Conservation (phyloP, 2,888 invertebrate genomes). For the Hirtodrosophila cameraria region DNA sequence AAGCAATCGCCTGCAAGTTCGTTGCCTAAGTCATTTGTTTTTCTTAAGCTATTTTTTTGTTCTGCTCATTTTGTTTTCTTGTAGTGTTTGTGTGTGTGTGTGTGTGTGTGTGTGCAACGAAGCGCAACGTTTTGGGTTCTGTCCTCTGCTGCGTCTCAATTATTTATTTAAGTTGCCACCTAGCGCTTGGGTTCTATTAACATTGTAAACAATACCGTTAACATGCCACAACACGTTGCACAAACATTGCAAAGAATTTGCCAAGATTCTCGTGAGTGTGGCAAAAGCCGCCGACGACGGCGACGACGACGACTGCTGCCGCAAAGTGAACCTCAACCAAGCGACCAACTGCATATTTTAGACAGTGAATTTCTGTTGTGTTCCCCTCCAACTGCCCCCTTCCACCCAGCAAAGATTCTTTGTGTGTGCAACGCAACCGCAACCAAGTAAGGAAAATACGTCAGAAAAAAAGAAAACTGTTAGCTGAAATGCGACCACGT, state of each 20-base stretch:
- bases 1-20: conserved; percentile 45
- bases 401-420: conserved; percentile 25
- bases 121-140: conserved; percentile 52
- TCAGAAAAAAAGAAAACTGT: conserved; percentile 62
- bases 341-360: conserved; percentile 50
- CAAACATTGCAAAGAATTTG: conserved; percentile 42
- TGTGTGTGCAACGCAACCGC: conserved; percentile 48
- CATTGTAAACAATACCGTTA: conserved; percentile 80
- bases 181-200: conserved; percentile 64
- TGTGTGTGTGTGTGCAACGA: conserved; percentile 49
- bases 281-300: no score
- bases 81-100: conserved; percentile 11
- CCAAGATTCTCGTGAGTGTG: conserved; percentile 24
- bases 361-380: conserved; percentile 23
- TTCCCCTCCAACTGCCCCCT: neutral
- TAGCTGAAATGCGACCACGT: conserved; percentile 54
- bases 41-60: conserved; percentile 8
- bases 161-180: conserved; percentile 76
- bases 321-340: conserved; percentile 20
- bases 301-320: conserved; percentile 22
- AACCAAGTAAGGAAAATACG: conserved; percentile 34
- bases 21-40: conserved; percentile 74
- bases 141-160: conserved; percentile 62
- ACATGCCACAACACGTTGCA: conserved; percentile 64
- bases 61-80: neutral